Evolutionary conservation across 2,113 vertebrate genomes (phyloP), one percentile per base, ranked within the genome.

Genomic region (Paracanthobrama guichenoti): DNA sequence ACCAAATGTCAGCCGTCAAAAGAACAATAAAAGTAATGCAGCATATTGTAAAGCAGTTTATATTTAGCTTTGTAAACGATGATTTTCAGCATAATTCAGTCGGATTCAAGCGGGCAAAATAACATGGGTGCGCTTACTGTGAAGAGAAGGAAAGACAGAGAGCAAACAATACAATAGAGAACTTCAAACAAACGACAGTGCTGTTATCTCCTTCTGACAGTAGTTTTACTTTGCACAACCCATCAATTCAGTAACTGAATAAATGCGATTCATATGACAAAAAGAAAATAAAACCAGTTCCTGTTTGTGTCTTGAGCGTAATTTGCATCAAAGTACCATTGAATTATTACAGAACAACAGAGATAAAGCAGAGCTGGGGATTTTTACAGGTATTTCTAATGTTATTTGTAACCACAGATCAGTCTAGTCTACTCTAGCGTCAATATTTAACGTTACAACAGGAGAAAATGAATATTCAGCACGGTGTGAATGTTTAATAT

Each of bases 1-100:
- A 39, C 55, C 76, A 79, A 79, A 84, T 84, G 82, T 84, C 77
- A 53, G 62, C 31, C 20, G 75, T 84, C 66, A 85, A 73, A 73
- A 73, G 67, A 79, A 72, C 82, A 80, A 71, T 57, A 7, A 8
- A 71, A 55, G 42, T 72, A 83, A 64, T 76, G 13, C 46, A 3
- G 55, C 6, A 48, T 44, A 84, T 79, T 84, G 67, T 62, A 62
- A 42, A 18, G 53, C 24, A 53, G 66, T 79, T 86, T 83, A 83
- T 79, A 86, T 72, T 79, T 83, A 86, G 66, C 81, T 83, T 78
- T 72, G 44, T 60, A 73, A 62, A 83, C 28, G 35, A 84, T 14
- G 62, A 84, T 69, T 82, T 74, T 53, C 24, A 12, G 24, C 35
- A 59, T 46, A 83, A 79, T 50, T 67, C 74, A 53, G 85, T 73